Conservation (phyloP, 2,888 invertebrate species). For the Lycophotia porphyrea region DNA sequence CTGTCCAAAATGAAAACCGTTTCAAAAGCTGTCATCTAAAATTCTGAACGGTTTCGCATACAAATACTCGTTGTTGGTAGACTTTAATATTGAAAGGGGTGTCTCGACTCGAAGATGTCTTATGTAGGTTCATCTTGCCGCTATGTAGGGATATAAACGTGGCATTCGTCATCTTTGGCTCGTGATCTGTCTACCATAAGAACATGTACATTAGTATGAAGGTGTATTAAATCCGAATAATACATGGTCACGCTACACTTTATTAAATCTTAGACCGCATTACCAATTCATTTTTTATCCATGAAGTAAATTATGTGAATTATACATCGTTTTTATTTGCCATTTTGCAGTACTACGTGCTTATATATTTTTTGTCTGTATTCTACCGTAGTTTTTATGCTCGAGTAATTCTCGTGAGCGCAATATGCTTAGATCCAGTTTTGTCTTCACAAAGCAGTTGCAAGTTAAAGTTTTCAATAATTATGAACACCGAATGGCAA, state of each 20-base stretch:
- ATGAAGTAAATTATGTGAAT: conserved; percentile 18
- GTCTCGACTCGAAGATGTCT: conserved; percentile 30
- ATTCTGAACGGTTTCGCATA: conserved; percentile 41
- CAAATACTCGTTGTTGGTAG: conserved; percentile 37
- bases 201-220: not conserved
- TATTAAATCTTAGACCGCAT: conserved; percentile 3
- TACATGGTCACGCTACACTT: not conserved
- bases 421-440: not conserved
- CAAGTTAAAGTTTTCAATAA: not conserved
- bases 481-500: conserved; percentile 49
- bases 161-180: conserved; percentile 5
- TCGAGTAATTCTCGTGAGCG: conserved; percentile 8
- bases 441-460: conserved; percentile 19
- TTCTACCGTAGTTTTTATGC: conserved; percentile 14
- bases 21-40: conserved; percentile 41
- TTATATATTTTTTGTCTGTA: conserved; percentile 3
- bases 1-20: conserved; percentile 26
- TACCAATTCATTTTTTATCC: conserved; percentile 15
- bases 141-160: conserved; percentile 16
- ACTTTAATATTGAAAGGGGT: conserved; percentile 46
- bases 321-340: not conserved
- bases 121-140: conserved; percentile 25
- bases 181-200: conserved; percentile 1
- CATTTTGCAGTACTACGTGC: conserved; percentile 16
- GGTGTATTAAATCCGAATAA: conserved; percentile 1